phyloP scores from a whole-genome alignment of 2,888 invertebrate genomes.

The Listrodromus nycthemerus region DNA sequence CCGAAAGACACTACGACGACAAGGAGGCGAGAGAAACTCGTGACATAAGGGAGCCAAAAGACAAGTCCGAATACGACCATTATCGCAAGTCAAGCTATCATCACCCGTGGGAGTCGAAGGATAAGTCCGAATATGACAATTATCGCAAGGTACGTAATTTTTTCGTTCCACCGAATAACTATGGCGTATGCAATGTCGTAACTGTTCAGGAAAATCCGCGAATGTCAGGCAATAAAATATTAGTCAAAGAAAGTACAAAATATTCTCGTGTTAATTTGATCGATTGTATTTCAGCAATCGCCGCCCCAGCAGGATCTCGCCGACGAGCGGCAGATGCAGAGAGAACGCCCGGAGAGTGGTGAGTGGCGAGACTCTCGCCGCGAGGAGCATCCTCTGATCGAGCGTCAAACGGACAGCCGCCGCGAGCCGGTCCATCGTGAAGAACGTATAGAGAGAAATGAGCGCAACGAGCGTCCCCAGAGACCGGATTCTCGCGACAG shows the following conservation, averaged over 20 bases:
- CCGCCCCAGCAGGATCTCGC: constrained; percentile 75
- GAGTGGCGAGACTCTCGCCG: constrained; percentile 81
- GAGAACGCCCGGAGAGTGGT: constrained; percentile 75
- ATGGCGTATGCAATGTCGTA: too few species aligned
- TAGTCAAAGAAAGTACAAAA: too few species aligned
- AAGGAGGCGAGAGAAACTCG: constrained; percentile 71
- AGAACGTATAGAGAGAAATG: constrained; percentile 81
- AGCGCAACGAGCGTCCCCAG: constrained; percentile 86
- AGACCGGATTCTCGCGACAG: constrained; percentile 87
- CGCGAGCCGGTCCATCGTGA: constrained; percentile 73
- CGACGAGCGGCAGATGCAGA: constrained; percentile 75
- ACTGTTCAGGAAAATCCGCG: too few species aligned
- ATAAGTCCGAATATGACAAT: constrained; percentile 83
- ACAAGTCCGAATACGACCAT: constrained; percentile 83
- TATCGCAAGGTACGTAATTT: constrained; percentile 78
- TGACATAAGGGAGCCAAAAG: constrained; percentile 73
- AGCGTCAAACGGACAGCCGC: constrained; percentile 75
- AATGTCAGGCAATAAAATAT: too few species aligned
- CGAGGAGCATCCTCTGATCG: constrained; percentile 73
- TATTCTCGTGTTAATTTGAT: not conserved
- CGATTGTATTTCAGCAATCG: constrained; percentile 55
- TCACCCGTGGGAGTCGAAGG: constrained; percentile 61
- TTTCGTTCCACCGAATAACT: not conserved
- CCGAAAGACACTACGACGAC: constrained; percentile 81
- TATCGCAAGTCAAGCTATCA: constrained; percentile 76